Conservation (phyloP, 2,113 vertebrate species). For the Aramus guarauna region DNA sequence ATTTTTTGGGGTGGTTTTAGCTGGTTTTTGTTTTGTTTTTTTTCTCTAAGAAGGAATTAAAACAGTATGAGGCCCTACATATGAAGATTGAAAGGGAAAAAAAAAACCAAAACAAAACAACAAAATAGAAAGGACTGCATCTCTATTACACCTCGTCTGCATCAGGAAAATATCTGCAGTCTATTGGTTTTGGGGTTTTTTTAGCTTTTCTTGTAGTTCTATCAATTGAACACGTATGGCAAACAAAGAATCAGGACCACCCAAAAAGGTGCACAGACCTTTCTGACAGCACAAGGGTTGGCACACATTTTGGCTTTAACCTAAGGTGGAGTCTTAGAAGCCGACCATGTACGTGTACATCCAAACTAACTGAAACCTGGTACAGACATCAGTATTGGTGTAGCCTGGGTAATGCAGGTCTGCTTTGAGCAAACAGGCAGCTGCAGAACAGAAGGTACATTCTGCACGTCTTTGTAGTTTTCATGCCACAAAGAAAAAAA, state of each 20-base stretch:
- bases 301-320: neutral
- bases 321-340: neutral
- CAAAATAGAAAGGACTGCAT: neutral
- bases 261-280: neutral
- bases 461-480: neutral
- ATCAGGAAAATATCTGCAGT: neutral
- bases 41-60: neutral
- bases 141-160: neutral
- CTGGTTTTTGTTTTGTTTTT: neutral
- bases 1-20: neutral
- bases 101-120: neutral
- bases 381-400: neutral
- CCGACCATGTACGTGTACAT: fast-evolving
- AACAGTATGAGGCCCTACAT: neutral
- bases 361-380: neutral
- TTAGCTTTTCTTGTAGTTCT: neutral
- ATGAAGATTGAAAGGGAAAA: neutral
- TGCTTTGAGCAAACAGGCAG: neutral
- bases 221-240: neutral
- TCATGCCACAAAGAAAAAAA: neutral
- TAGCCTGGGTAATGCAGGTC: neutral
- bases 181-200: neutral
- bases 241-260: neutral
- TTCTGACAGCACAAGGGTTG: neutral
- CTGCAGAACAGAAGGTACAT: neutral